Conservation (phyloP, 2,888 invertebrate species). For the Chrysolina americana region DNA sequence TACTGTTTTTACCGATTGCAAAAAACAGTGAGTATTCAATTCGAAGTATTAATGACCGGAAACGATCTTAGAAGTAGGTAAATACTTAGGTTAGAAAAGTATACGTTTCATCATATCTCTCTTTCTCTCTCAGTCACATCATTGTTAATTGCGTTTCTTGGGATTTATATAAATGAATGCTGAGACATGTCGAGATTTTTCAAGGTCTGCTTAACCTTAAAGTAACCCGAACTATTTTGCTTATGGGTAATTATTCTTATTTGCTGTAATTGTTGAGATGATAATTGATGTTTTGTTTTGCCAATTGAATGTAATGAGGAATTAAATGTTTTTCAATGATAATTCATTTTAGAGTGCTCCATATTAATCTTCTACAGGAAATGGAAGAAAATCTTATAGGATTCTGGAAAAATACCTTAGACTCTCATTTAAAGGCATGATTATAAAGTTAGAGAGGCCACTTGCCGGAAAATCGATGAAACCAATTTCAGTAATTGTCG, state of each 20-base stretch:
- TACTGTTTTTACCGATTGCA: too few relatives aligned
- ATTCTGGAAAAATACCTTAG: too few relatives aligned
- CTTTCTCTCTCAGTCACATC: not conserved
- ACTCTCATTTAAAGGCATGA: too few relatives aligned
- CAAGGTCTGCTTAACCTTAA: conserved; percentile 37
- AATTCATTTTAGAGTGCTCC: too few relatives aligned
- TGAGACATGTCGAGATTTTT: conserved; percentile 28
- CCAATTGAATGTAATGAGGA: not conserved
- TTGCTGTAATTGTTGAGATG: conserved; percentile 14
- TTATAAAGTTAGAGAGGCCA: too few relatives aligned
- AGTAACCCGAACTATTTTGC: conserved; percentile 31
- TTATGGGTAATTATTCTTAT: conserved; percentile 14
- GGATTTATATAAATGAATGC: conserved; percentile 5
- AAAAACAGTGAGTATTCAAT: not conserved
- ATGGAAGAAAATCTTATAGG: too few relatives aligned
- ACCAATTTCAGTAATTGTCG: too few relatives aligned
- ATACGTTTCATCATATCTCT: not conserved
- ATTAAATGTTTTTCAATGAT: not conserved
- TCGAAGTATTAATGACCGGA: not conserved
- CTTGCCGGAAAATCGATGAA: too few relatives aligned
- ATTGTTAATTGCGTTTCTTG: not conserved
- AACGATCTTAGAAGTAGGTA: not conserved
- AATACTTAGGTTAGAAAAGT: not conserved
- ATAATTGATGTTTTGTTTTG: conserved; percentile 2
- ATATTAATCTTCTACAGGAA: too few relatives aligned